phyloP scores from a whole-genome alignment of 2,113 vertebrate species.

The Chamaetylas fuelleborni region DNA sequence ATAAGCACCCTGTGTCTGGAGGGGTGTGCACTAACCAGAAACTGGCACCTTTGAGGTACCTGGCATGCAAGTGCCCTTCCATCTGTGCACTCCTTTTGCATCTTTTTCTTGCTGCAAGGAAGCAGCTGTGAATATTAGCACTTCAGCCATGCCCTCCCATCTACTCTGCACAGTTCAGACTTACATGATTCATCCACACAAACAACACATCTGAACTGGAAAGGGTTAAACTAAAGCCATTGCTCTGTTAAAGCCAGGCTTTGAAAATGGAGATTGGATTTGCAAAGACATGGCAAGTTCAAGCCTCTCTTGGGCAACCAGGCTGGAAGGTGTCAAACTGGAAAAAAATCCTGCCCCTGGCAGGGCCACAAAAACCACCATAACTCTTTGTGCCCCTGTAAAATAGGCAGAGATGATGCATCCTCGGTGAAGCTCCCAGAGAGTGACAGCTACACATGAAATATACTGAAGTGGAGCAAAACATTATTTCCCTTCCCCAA shows the following conservation, averaged over 20 bases:
- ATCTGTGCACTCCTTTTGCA: neutral
- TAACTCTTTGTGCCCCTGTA: neutral
- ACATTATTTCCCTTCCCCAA: neutral
- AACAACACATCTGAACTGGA: neutral
- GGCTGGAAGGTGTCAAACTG: neutral
- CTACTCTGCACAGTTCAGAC: neutral
- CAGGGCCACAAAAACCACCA: neutral
- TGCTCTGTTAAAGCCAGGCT: neutral
- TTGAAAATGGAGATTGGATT: neutral
- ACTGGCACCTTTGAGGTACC: fast-evolving
- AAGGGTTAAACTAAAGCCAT: neutral
- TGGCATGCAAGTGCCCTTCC: neutral
- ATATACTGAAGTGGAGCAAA: neutral
- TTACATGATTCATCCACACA: neutral
- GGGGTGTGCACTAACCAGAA: neutral
- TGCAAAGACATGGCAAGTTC: neutral
- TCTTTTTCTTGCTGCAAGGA: neutral
- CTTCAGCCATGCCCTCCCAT: neutral
- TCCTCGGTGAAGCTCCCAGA: neutral
- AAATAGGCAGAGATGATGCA: neutral
- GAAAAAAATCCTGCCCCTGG: neutral
- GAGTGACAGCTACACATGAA: neutral
- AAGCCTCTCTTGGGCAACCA: neutral
- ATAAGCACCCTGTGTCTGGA: neutral
- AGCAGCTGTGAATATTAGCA: neutral